Evolutionary conservation across 2,888 invertebrate genomes (phyloP), one percentile per base, ranked within the genome.

Genomic region (Eustalomyia histrio): DNA sequence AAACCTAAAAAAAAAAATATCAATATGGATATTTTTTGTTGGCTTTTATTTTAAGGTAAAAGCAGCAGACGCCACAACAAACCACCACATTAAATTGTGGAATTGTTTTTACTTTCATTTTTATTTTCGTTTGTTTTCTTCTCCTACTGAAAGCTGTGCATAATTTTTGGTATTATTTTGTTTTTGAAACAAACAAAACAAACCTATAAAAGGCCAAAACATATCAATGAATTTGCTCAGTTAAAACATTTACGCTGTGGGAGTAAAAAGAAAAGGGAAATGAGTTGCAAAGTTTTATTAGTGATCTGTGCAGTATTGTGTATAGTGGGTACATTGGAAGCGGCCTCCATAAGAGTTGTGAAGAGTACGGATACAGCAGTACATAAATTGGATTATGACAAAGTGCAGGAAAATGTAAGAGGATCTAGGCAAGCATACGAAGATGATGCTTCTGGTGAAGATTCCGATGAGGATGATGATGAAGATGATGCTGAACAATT

Each of bases 91-190:
- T 63, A 80, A 57, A 50, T 74, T 52, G 65, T 64, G 61, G 67
- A 68, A 76, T 64, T 82, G 80, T 76, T 84, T 84, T 80, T 86
- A 83, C 83, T 87, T 87, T 85, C 88, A 87, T 87, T 87, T 87
- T 85, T 80, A 65, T 86, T 83, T 69, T 52, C 73, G 68, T 63
- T 80, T 71, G n/a, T 53, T 71, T 76, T 69, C 65, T 72, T 53
- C n/a, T 53, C 0, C 60, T 29, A 17, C 53, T 55, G 35, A 39
- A 16, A n/a, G 29, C n/a, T 35, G 43, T 69, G 71, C 67, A 72
- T 72, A 67, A 39, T 53, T 35, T 33, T 61, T 17, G 7, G 2
- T 35, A 8, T 33, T 9, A 21, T 39, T 69, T 29, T 4, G 29
- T 29, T 60, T n/a, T 61, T 60, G 39, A 10, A 61, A 61, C 35